Conservation (phyloP, 1,140 invertebrate genomes). For the Pachyrhynchus sulphureomaculatus region DNA sequence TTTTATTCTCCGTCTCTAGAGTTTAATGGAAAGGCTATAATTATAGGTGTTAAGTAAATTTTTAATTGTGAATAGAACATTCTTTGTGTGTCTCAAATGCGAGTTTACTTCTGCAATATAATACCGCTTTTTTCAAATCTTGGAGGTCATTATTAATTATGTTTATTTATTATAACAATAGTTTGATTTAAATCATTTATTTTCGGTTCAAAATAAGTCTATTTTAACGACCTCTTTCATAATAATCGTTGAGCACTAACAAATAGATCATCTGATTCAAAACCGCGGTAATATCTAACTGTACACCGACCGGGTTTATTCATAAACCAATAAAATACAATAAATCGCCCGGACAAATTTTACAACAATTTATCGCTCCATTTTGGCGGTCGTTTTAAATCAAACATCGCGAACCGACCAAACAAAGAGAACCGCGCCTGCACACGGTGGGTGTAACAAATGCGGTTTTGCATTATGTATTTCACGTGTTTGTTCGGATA, state of each 20-base stretch:
- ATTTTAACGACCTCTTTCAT: neutral
- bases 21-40: too few species aligned
- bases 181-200: too few species aligned
- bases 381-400: constrained; percentile 1
- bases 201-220: too few species aligned
- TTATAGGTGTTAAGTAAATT: too few species aligned
- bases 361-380: constrained; percentile 11
- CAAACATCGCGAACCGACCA: neutral
- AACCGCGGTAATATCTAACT: constrained; percentile 5
- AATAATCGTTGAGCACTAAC: neutral
- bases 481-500: neutral
- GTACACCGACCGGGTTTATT: constrained; percentile 11
- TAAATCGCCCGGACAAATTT: constrained; percentile 20
- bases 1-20: too few species aligned
- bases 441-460: neutral
- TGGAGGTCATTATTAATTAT: too few species aligned
- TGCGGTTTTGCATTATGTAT: neutral
- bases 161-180: too few species aligned
- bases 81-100: too few species aligned
- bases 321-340: constrained; percentile 24
- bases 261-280: neutral
- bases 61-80: too few species aligned
- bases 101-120: too few species aligned
- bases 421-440: constrained; percentile 4
- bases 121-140: too few species aligned